phyloP scores from a whole-genome alignment of 2,888 invertebrate genomes.

The Drosophila borborema region DNA sequence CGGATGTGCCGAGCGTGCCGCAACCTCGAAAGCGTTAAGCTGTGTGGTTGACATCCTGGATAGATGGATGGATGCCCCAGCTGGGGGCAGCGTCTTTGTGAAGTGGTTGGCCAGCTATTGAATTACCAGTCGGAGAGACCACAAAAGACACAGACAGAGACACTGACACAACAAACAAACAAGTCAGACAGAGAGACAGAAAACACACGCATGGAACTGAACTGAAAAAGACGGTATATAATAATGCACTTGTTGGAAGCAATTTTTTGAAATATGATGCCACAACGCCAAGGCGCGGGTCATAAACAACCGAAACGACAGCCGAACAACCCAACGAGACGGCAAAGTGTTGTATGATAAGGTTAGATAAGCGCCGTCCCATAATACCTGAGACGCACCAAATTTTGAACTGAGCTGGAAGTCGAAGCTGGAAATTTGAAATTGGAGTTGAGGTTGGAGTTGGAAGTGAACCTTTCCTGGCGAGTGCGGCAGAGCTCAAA shows the following conservation, averaged over 20 bases:
- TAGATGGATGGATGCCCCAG: conserved; percentile 66
- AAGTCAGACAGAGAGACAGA: conserved; percentile 1
- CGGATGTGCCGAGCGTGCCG: conserved; percentile 73
- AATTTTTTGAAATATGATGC: conserved; percentile 76
- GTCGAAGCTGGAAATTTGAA: conserved; percentile 11
- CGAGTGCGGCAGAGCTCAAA: conserved; percentile 42
- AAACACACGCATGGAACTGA: conserved; percentile 1
- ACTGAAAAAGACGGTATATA: conserved; percentile 23
- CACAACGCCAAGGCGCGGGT: conserved; percentile 69
- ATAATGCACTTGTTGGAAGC: conserved; percentile 71
- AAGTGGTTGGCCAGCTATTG: conserved; percentile 64
- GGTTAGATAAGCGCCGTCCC: conserved; percentile 74
- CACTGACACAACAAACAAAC: conserved; percentile 19
- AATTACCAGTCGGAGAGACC: conserved; percentile 55
- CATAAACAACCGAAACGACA: conserved; percentile 66
- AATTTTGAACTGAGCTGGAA: conserved; percentile 12
- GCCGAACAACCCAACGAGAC: conserved; percentile 33
- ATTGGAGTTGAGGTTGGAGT: conserved; percentile 8
- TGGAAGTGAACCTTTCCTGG: conserved; percentile 32
- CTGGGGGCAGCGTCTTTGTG: conserved; percentile 50
- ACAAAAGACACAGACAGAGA: conserved; percentile 33
- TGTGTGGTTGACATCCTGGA: conserved; percentile 79
- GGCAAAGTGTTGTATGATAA: conserved; percentile 76
- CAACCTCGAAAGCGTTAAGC: conserved; percentile 52
- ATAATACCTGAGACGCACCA: conserved; percentile 45